Percentiles rank a stretch among this genome's conserved stretches.
Evolutionary conservation across 2,888 invertebrate species (phyloP).

Genomic region (Cerastis leucographa): DNA sequence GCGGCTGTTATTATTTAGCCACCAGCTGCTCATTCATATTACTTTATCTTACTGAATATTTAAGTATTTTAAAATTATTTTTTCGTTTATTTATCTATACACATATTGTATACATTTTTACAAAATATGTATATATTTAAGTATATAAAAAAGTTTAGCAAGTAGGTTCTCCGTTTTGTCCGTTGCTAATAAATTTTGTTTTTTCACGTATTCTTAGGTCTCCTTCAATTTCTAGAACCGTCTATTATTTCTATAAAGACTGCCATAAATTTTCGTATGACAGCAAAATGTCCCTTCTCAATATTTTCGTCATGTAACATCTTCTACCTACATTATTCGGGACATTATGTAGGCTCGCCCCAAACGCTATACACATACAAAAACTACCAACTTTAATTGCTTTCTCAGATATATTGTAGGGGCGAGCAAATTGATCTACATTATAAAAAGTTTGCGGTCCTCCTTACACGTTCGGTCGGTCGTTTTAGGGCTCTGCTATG

Average conservation of each 20-base stretch:
- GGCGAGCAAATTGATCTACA: conserved; percentile 60
- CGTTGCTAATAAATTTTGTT: not conserved
- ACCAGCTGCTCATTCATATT: no score
- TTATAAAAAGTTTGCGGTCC: conserved; percentile 60
- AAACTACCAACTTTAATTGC: conserved; percentile 60
- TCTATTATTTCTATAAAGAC: not conserved
- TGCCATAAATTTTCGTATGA: not conserved
- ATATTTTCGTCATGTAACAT: conserved; percentile 23
- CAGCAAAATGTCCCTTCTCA: not conserved
- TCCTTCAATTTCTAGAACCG: not conserved
- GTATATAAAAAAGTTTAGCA: no score
- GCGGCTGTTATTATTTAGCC: no score
- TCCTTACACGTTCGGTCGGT: conserved; percentile 44
- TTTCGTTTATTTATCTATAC: no score
- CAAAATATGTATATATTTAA: no score
- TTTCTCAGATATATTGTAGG: conserved; percentile 61
- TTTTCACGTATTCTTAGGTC: not conserved
- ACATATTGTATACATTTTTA: no score
- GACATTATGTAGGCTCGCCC: conserved; percentile 12
- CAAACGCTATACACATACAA: conserved; percentile 35
- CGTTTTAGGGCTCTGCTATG: conserved; percentile 26
- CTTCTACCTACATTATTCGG: conserved; percentile 7
- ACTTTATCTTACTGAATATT: no score
- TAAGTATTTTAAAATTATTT: no score
- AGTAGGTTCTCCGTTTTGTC: not conserved